Conservation (phyloP, 2,113 vertebrate genomes). For the Hippocampus guttulatus region DNA sequence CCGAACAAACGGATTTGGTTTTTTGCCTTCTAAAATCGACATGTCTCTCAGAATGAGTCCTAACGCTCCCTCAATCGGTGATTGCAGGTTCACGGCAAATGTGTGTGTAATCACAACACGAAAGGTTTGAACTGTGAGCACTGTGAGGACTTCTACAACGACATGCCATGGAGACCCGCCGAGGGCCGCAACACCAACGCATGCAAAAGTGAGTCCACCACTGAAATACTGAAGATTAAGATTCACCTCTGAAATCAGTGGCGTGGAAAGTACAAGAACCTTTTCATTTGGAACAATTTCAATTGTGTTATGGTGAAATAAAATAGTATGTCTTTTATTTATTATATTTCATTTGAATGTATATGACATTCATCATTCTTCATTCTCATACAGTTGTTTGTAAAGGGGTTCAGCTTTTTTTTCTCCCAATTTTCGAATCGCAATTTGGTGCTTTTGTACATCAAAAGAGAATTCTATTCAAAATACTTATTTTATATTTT, state of each 20-base stretch:
- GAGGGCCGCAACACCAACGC: slow-evolving; percentile 75
- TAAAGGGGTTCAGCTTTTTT: too few species aligned
- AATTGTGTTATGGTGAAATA: not conserved
- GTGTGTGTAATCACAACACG: slow-evolving; percentile 80
- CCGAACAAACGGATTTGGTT: not conserved
- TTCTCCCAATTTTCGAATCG: too few species aligned
- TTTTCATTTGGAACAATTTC: not conserved
- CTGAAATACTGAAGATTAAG: not conserved
- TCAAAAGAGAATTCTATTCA: too few species aligned
- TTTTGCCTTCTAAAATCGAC: not conserved
- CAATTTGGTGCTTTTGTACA: too few species aligned
- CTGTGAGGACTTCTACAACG: slow-evolving; percentile 76
- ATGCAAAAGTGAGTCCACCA: slow-evolving; percentile 74
- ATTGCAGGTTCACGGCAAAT: slow-evolving; percentile 78
- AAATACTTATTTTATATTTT: too few species aligned
- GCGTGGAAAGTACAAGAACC: not conserved
- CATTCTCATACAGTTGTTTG: too few species aligned
- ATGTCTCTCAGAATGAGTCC: not conserved
- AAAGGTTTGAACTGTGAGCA: slow-evolving; percentile 79
- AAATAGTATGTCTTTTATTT: not conserved
- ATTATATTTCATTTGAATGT: not conserved
- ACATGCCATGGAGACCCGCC: slow-evolving; percentile 77
- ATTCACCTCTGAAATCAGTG: not conserved
- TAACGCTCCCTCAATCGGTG: not conserved
- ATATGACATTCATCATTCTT: not conserved